A percentile compares a stretch with the other conserved stretches of the same genome.
phyloP scores from a whole-genome alignment of 2,113 vertebrate species.

The Oncorhynchus nerka region DNA sequence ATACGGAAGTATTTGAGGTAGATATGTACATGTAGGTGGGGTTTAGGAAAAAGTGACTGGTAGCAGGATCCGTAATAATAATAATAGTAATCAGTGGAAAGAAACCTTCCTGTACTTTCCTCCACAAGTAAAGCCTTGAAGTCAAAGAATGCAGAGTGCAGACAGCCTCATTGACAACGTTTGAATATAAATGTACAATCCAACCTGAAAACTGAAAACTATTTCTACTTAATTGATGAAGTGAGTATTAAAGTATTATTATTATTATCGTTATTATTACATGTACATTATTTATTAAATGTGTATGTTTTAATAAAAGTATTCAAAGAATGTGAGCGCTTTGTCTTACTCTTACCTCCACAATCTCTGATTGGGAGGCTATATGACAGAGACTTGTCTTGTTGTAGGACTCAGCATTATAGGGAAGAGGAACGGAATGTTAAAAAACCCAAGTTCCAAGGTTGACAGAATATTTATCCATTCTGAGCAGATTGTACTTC shows the following conservation, averaged over 20 bases:
- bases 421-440: background rate
- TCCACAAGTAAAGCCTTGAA: constrained; percentile 41
- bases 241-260: constrained; percentile 46
- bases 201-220: constrained; percentile 18
- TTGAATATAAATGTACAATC: constrained; percentile 33
- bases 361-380: background rate
- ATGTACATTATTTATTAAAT: constrained; percentile 66
- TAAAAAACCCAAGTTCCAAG: background rate
- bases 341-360: background rate
- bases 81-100: background rate
- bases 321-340: constrained; percentile 33
- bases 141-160: constrained; percentile 52
- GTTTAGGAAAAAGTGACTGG: too few relatives aligned
- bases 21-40: too few relatives aligned
- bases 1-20: too few relatives aligned
- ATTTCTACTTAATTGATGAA: constrained; percentile 20
- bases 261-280: constrained; percentile 47
- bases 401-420: background rate
- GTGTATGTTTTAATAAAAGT: constrained; percentile 73
- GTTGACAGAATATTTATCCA: too few relatives aligned
- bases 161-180: constrained; percentile 43
- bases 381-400: background rate
- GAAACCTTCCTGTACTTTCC: constrained; percentile 57
- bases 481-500: background rate
- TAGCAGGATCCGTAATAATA: too few relatives aligned